phyloP scores from a whole-genome alignment of 1,140 invertebrate genomes.

The Thereuonema tuberculata region DNA sequence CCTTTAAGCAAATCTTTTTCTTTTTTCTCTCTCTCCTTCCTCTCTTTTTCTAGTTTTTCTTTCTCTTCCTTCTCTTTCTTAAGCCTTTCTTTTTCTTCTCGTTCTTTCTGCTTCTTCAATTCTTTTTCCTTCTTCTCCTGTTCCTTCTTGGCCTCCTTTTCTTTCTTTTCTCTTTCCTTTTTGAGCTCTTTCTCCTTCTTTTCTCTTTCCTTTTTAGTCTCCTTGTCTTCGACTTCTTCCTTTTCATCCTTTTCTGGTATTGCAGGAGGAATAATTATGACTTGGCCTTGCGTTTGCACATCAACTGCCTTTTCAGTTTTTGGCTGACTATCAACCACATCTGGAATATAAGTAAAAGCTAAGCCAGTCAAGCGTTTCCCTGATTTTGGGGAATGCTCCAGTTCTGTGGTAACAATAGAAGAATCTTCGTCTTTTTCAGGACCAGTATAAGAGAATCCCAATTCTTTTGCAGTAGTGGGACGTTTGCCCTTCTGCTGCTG shows the following conservation, averaged over 20 bases:
- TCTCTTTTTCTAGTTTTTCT: conserved; percentile 14
- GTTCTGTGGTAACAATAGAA: too few relatives aligned
- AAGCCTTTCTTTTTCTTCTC: conserved; percentile 16
- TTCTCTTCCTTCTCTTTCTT: conserved; percentile 14
- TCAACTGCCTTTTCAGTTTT: too few relatives aligned
- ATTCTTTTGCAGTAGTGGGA: background rate
- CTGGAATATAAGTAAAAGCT: background rate
- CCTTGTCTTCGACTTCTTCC: conserved; percentile 11
- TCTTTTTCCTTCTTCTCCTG: conserved; percentile 20
- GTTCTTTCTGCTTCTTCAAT: conserved; percentile 15
- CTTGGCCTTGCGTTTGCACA: too few relatives aligned
- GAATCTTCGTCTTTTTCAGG: background rate
- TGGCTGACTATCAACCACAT: too few relatives aligned
- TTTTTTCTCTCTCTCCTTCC: conserved; percentile 2
- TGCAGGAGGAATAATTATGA: background rate
- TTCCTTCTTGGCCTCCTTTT: conserved; percentile 15
- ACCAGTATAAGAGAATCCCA: background rate
- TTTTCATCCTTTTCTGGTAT: conserved; percentile 10
- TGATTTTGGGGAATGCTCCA: too few relatives aligned
- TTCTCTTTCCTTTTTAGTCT: conserved; percentile 7
- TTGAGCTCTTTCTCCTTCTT: conserved; percentile 7
- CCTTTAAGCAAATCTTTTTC: conserved; percentile 5
- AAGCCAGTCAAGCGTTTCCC: background rate
- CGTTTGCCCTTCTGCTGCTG: background rate
- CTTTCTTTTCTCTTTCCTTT: conserved; percentile 13